Evolutionary conservation across 2,888 invertebrate genomes (phyloP), one percentile per base, ranked within the genome.

Genomic region (Iselma pallidipennis): DNA sequence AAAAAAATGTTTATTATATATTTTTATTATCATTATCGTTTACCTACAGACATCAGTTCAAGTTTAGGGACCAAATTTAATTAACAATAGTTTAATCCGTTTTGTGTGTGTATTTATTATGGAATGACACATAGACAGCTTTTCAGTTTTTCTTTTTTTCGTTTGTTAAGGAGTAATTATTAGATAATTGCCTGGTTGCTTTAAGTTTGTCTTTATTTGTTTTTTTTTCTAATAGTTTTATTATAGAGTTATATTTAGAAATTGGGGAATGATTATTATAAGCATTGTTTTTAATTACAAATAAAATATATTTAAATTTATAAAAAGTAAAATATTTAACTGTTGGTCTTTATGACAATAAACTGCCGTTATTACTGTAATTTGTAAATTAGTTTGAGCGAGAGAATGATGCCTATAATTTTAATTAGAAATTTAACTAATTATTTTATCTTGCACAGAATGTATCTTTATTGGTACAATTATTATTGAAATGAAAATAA

Each of bases 361-460:
- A 42, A 62, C 62, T 62, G 62, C 62, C 62, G 62, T 58, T 62
- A 58, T 57, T 31, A 62, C 28, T 57, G 55, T 62, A 55, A 62
- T 55, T 58, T 57, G 50, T 33, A 51, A 55, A 37, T 55, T 49
- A 42, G 50, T 55, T 37, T 37, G 16, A 37, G 33, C 21, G 25
- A 58, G n/a, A 31, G 23, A 61, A 42, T 37, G 61, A 55, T 62
- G 62, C 62, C 62, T 62, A 56, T 51, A 50, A 61, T 50, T 55
- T 28, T 59, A 59, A 31, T 33, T 37, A 16, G 19, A 45, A 25
- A 42, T 50, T 45, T 48, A 53, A 6, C 21, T 42, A 19, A 21
- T 48, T 50, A 25, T 16, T 54, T 25, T 55, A 55, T 49, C 25
- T 26, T 49, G 31, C n/a, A 53, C 53, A 31, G 31, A 53, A 53